phyloP scores from a whole-genome alignment of 2,888 invertebrate genomes.

The Oxyteleia sp. region DNA sequence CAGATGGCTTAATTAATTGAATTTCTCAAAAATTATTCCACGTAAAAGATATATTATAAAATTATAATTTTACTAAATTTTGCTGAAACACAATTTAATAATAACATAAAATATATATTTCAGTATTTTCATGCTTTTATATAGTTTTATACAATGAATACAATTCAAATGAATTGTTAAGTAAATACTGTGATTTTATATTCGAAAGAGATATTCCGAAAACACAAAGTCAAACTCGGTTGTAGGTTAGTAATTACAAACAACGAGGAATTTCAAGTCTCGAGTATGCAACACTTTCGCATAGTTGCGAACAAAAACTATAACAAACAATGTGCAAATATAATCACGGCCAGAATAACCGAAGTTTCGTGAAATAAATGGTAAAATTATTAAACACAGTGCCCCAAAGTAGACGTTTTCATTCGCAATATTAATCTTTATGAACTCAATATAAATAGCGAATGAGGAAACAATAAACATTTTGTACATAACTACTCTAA shows the following conservation, averaged over 20 bases:
- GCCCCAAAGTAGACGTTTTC: neutral
- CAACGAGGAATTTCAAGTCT: conserved; percentile 8
- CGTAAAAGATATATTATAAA: no score
- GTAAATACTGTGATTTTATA: neutral
- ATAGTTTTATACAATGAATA: neutral
- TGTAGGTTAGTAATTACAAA: conserved; percentile 9
- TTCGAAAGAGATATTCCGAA: neutral
- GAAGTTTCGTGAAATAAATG: neutral
- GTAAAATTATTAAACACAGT: neutral
- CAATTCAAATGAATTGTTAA: neutral
- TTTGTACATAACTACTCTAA: no score
- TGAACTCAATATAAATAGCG: no score
- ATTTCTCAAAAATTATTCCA: no score
- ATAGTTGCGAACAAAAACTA: conserved; percentile 14
- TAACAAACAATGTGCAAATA: neutral
- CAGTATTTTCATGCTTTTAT: no score
- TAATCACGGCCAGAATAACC: neutral
- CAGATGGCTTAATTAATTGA: no score
- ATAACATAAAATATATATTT: no score
- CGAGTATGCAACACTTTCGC: conserved; percentile 1
- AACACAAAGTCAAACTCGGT: conserved; percentile 13
- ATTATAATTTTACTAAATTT: no score
- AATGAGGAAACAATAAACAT: no score
- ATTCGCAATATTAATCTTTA: no score
- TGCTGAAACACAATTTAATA: no score